A percentile compares a stretch with the other conserved stretches of the same genome.
These are phyloP conservation scores for Eutolmus rufibarbis DNA, from an alignment of 2,888 invertebrate genomes.

Conservation along the genomic window DNA sequence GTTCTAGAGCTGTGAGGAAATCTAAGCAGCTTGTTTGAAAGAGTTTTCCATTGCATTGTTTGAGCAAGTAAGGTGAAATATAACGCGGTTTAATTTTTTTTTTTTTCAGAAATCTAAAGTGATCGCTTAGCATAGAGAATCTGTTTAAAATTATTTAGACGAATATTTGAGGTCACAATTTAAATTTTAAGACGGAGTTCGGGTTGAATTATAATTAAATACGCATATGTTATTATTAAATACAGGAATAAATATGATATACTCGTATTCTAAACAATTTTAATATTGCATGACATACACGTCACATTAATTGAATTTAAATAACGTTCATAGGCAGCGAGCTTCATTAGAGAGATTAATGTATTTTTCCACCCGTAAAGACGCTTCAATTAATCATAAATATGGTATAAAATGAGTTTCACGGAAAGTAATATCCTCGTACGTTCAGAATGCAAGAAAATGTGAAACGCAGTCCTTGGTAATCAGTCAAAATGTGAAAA, in stretches of 20 bases:
- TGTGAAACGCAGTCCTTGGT: not conserved
- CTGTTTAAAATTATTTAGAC: not conserved
- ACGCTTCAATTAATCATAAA: not conserved
- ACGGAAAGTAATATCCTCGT: not conserved
- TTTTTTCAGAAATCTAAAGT: not conserved
- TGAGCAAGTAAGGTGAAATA: not conserved
- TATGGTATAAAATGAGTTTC: not conserved
- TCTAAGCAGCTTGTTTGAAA: not conserved
- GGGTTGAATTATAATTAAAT: too few relatives aligned
- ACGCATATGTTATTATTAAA: too few relatives aligned
- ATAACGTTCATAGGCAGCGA: not conserved
- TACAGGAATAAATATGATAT: too few relatives aligned
- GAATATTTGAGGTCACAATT: not conserved
- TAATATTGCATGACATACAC: not conserved
- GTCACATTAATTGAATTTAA: not conserved
- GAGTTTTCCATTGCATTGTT: not conserved
- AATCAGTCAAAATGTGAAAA: not conserved
- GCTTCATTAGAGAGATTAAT: not conserved
- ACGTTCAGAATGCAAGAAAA: not conserved
- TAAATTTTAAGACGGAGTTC: too few relatives aligned
- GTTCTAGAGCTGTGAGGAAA: not conserved
- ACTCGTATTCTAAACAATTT: not conserved
- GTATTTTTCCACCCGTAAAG: not conserved
- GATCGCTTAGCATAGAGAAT: not conserved
- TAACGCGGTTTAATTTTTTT: not conserved